Base-by-base conservation (phyloP, 1,140 invertebrate genomes). In the Trinorchestia longiramus region DNA sequence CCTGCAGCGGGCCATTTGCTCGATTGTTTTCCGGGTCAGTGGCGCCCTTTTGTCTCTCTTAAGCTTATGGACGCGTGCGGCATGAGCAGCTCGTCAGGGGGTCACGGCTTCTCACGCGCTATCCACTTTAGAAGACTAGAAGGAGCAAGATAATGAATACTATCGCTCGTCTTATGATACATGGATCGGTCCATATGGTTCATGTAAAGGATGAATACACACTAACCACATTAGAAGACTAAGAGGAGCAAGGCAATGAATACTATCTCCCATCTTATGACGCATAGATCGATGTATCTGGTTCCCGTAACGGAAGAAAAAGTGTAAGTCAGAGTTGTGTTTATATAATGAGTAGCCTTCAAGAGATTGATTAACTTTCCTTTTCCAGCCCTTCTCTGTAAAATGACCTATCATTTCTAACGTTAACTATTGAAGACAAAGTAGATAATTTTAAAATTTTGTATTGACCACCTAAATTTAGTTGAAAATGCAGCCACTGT, bases 21-120 rank as follows among this genome's bases (percentile, higher is more conserved):
- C 92, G 44, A 94, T 94, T 45, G 92, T 94, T 94, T 94, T 94
- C 92, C 92, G 92, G 92, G 92, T 94, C 92, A 94, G 92, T 44
- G 92, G n/a, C 92, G 92, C 36, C 40, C 92, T 94, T 45, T 94
- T 94, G 92, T 94, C 92, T 94, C 92, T 90, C 62, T 1, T 42
- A 90, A 90, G 88, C 88, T 90, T 42, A 43, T 41, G 28, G 88
- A 41, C 88, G n/a, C 43, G 62, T 17, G 88, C 88, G 41, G 88
- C 88, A 42, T 41, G 43, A 90, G 88, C 88, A 28, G 41, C 41
- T 28, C 62, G 28, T 23, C 62, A 11, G 28, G 28, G 41, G 43
- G 88, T 17, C n/a, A 6, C 8, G 88, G 41, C 43, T 90, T 87
- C 88, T 90, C 88, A 90, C 88, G 88, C 88, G 43, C 4, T 41